Conservation (phyloP, 2,888 invertebrate species). For the Lutraria lutraria region DNA sequence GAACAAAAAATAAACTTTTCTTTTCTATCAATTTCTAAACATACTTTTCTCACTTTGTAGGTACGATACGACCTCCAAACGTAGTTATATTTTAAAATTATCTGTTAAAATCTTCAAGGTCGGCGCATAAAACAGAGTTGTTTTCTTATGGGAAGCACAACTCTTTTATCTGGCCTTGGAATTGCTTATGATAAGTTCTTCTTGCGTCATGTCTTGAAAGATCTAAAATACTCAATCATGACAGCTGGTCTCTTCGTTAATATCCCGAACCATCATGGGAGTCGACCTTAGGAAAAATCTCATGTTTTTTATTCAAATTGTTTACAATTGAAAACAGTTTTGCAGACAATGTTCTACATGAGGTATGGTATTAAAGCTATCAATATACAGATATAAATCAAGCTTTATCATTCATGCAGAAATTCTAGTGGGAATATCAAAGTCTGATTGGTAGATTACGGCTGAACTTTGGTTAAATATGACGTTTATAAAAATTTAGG, state of each 20-base stretch:
- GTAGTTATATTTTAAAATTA: too few species aligned
- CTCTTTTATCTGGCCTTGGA: too few species aligned
- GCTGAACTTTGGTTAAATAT: not conserved
- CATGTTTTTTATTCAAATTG: not conserved
- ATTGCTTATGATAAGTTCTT: too few species aligned
- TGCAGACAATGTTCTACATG: conserved; percentile 22
- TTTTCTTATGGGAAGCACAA: too few species aligned
- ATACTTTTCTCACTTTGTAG: too few species aligned
- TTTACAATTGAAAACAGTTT: conserved; percentile 24
- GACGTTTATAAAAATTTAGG: not conserved
- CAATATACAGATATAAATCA: not conserved
- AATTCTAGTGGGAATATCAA: not conserved
- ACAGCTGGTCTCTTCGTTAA: not conserved
- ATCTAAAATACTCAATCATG: not conserved
- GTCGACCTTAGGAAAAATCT: not conserved
- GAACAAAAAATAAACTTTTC: too few species aligned
- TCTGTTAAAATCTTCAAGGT: too few species aligned
- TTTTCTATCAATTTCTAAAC: too few species aligned
- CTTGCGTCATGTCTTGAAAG: too few species aligned
- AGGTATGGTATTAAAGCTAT: conserved; percentile 20
- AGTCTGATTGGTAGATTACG: not conserved
- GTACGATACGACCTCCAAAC: too few species aligned
- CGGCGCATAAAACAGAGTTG: too few species aligned
- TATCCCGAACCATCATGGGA: not conserved
- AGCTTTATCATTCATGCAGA: not conserved